These are phyloP conservation scores for Platerodrilus igneus DNA, from an alignment of 2,888 invertebrate species.

Conservation along the genomic window DNA sequence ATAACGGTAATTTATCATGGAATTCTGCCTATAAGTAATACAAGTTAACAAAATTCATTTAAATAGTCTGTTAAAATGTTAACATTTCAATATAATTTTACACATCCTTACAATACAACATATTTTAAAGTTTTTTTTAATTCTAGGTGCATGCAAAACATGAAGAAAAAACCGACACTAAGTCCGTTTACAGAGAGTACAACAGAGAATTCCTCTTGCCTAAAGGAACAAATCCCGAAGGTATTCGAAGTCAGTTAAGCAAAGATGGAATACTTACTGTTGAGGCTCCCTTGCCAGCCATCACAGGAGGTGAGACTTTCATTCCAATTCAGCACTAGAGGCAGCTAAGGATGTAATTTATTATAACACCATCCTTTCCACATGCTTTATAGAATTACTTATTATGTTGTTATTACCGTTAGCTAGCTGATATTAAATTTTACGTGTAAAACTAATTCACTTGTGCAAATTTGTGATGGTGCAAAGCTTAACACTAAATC, in stretches of 20 bases:
- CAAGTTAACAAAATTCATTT: no score
- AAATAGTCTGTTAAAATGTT: not conserved
- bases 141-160: slow-evolving; percentile 94
- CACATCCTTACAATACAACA: not conserved
- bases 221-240: slow-evolving; percentile 94
- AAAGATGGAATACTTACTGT: slow-evolving; percentile 96
- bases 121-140: slow-evolving; percentile 21
- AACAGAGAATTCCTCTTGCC: slow-evolving; percentile 96
- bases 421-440: slow-evolving; percentile 17
- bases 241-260: slow-evolving; percentile 91
- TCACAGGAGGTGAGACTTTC: slow-evolving; percentile 73
- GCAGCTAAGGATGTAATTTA: slow-evolving; percentile 1
- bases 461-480: slow-evolving; percentile 15
- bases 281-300: slow-evolving; percentile 90
- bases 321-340: slow-evolving; percentile 72
- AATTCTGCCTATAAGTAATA: no score
- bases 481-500: slow-evolving; percentile 18
- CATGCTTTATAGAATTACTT: slow-evolving; percentile 13
- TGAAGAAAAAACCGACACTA: slow-evolving; percentile 95
- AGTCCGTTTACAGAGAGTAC: slow-evolving; percentile 97
- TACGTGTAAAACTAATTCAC: slow-evolving; percentile 15
- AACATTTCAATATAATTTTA: not conserved
- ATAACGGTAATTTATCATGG: no score
- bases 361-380: slow-evolving; percentile 12
- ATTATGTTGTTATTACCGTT: slow-evolving; percentile 12